A percentile compares a stretch with the other conserved stretches of the same genome.
Evolutionary conservation across 2,797 vertebrate genomes (phyloP).

Genomic region (Acanthiza pusilla): DNA sequence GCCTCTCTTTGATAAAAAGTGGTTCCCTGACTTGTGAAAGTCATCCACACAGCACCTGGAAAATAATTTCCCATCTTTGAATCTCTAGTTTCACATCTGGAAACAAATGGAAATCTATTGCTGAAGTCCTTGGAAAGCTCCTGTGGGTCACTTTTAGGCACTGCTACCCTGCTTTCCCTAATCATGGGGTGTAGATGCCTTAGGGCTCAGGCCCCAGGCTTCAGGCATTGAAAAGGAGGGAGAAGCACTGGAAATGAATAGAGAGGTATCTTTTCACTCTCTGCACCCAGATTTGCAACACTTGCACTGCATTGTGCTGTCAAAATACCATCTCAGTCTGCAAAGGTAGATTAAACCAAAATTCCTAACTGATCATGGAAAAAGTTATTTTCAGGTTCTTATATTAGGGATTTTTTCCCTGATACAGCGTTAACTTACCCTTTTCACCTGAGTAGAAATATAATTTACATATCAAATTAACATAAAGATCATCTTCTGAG

Average conservation of each 20-base stretch:
- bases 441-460: not conserved
- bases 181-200: fast-evolving
- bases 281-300: not conserved
- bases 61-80: not conserved
- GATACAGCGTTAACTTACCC: not conserved
- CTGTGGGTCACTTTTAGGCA: not conserved
- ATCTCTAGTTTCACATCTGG: not conserved
- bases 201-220: not conserved
- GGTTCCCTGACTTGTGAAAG: not conserved
- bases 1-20: not conserved
- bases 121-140: not conserved
- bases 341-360: not conserved
- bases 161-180: not conserved
- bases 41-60: not conserved
- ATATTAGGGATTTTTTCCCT: not conserved
- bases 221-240: not conserved
- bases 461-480: not conserved
- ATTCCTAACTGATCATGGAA: not conserved
- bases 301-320: not conserved
- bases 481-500: not conserved
- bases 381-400: not conserved
- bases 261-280: not conserved
- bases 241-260: not conserved
- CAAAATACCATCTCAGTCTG: not conserved
- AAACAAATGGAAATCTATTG: not conserved